Conservation (phyloP, 2,888 invertebrate species). For the Synanthedon tipuliformis region DNA sequence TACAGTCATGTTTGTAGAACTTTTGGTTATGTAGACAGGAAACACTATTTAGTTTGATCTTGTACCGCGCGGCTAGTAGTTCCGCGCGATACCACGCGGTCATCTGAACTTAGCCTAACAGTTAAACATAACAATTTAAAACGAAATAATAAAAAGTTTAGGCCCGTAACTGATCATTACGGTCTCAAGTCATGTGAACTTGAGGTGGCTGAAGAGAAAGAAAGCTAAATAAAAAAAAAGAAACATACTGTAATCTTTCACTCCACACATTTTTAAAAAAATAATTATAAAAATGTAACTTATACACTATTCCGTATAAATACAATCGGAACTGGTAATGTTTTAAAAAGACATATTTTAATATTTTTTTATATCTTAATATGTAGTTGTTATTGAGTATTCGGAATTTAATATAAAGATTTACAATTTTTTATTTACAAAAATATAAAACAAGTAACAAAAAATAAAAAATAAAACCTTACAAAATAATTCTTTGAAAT, state of each 20-base stretch:
- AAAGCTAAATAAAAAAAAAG: not conserved
- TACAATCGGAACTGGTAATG: not conserved
- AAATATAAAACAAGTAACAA: conserved; percentile 34
- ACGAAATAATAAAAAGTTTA: not conserved
- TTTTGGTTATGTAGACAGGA: too few relatives aligned
- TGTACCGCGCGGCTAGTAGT: too few relatives aligned
- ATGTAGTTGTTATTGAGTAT: too few relatives aligned
- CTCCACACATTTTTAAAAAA: not conserved
- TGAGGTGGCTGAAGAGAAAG: not conserved
- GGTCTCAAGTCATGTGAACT: not conserved
- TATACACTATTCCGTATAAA: not conserved
- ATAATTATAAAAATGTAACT: not conserved
- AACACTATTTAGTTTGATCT: too few relatives aligned
- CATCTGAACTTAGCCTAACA: too few relatives aligned
- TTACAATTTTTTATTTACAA: conserved; percentile 25
- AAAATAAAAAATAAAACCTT: conserved; percentile 4
- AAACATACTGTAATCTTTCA: not conserved
- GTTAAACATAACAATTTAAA: too few relatives aligned
- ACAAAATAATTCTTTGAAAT: conserved; percentile 4
- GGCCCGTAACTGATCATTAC: conserved; percentile 1
- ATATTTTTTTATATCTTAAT: too few relatives aligned
- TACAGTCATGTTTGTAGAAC: too few relatives aligned
- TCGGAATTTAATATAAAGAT: not conserved
- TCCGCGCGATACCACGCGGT: too few relatives aligned
- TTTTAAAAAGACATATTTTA: not conserved